Base-by-base conservation (phyloP, 2,888 invertebrate genomes). In the Yponomeuta malinellus region DNA sequence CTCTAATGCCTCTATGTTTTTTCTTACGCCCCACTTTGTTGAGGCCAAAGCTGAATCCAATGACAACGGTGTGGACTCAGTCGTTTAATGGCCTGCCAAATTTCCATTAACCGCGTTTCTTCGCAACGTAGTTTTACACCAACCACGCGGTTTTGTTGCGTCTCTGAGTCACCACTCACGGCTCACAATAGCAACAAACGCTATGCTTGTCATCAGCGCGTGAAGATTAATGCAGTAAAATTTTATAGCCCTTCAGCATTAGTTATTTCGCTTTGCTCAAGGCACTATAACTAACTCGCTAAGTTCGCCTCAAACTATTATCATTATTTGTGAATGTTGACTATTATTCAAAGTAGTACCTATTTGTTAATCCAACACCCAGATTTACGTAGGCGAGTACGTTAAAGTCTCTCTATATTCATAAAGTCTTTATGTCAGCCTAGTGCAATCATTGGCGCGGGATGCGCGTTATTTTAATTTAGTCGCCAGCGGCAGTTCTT, bases 401-500 rank as follows among this genome's bases (percentile, higher is more conserved):
- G 52, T 59, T 23, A 23, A 23, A 23, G 23, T 23, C 23, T 23
- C 52, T 59, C 52, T 59, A 59, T 8, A 59, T 15, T 52, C n/a
- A 64, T 70, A 68, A 70, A 68, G 68, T 48, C 64, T n/a, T 67
- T 48, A 71, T 74, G 72, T 74, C 65, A 71, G 73, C 73, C 74
- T 74, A 74, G 69, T 70, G 72, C 72, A 73, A 71, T 37, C 69
- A 71, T 23, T 67, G 67, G 48, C 15, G 52, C 52, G 43, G 43
- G 12, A 59, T n/a, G 15, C 10, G 37, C 10, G 29, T 52, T 71
- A 15, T 64, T 70, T 65, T 31, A 63, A 63, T 64, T 68, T 66
- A 70, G 72, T 68, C 72, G 69, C 70, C 73, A 66, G 69, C 72
- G 67, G 71, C 70, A 72, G 73, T 73, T 72, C 72, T 72, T 72